These are phyloP conservation scores for Xenopus petersii DNA, from an alignment of 2,797 vertebrate species.

Conservation along the genomic window DNA sequence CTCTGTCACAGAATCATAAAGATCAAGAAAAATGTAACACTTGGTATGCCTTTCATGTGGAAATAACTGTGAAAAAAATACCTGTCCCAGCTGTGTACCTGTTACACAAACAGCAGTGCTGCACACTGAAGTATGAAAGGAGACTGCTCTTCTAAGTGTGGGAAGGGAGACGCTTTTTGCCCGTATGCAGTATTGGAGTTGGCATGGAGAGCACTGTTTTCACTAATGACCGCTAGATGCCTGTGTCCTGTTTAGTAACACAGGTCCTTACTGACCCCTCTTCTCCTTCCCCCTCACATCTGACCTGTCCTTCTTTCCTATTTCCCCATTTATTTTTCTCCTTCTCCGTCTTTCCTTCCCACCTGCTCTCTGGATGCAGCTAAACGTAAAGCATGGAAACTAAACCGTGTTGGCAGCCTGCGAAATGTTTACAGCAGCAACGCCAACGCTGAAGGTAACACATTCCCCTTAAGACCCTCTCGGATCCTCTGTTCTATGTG, in stretches of 20 bases:
- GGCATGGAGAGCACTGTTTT: not conserved
- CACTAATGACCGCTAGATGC: not conserved
- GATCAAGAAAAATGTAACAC: too few species aligned
- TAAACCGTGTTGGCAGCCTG: slow-evolving; percentile 88
- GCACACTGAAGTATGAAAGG: too few species aligned
- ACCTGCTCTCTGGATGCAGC: slow-evolving; percentile 82
- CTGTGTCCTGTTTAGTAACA: slow-evolving; percentile 23
- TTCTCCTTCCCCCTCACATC: slow-evolving; percentile 48
- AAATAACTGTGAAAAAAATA: too few species aligned
- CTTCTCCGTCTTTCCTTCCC: slow-evolving; percentile 59
- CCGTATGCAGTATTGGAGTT: not conserved
- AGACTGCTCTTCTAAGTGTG: too few species aligned
- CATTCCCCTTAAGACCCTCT: slow-evolving; percentile 24
- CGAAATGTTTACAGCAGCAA: slow-evolving; percentile 86
- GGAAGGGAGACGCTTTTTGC: not conserved
- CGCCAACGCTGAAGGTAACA: slow-evolving; percentile 81
- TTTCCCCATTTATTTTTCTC: slow-evolving; percentile 55
- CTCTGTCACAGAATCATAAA: too few species aligned
- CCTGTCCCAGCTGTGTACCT: too few species aligned
- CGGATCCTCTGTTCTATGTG: slow-evolving; percentile 15
- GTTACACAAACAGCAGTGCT: too few species aligned
- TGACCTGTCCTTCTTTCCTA: slow-evolving; percentile 24
- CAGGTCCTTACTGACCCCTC: slow-evolving; percentile 49
- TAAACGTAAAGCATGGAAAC: slow-evolving; percentile 90
- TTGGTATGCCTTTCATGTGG: too few species aligned